These are phyloP conservation scores for Xenopus petersii DNA, from an alignment of 2,797 vertebrate genomes.

Conservation along the genomic window DNA sequence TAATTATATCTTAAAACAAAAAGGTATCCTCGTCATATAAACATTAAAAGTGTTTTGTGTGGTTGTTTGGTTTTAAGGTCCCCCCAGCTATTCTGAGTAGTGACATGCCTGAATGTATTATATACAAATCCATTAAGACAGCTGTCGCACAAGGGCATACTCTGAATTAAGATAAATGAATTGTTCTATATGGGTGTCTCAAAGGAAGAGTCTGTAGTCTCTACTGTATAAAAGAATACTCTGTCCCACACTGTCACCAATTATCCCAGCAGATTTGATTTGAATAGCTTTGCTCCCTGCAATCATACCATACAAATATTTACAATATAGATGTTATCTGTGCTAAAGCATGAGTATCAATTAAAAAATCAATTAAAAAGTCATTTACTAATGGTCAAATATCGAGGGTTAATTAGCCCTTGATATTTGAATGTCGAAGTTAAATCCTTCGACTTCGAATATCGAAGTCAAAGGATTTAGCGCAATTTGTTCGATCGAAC, in stretches of 20 bases:
- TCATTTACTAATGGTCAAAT: no score
- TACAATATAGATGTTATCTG: constrained; percentile 58
- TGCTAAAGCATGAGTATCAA: constrained; percentile 20
- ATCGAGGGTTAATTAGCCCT: no score
- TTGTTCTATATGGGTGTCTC: not conserved
- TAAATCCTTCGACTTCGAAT: no score
- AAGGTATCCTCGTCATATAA: no score
- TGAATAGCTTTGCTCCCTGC: constrained; percentile 19
- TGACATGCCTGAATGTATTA: not conserved
- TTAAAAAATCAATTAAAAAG: no score
- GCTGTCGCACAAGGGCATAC: not conserved
- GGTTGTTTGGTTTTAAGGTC: no score
- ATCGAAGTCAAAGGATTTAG: no score
- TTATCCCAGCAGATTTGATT: constrained; percentile 2
- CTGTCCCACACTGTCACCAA: constrained; percentile 28
- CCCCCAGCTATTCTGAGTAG: no score
- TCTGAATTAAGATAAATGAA: constrained; percentile 20
- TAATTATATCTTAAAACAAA: no score
- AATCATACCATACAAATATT: constrained; percentile 27
- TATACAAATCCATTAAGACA: constrained; percentile 5
- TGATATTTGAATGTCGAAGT: no score
- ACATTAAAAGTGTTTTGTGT: no score
- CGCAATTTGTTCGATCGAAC: no score
- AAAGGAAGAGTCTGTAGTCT: not conserved
- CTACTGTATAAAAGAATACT: not conserved